Percentiles rank a stretch among this genome's conserved stretches.
Evolutionary conservation across 2,113 vertebrate species (phyloP).

Genomic region (Taxidea taxus): DNA sequence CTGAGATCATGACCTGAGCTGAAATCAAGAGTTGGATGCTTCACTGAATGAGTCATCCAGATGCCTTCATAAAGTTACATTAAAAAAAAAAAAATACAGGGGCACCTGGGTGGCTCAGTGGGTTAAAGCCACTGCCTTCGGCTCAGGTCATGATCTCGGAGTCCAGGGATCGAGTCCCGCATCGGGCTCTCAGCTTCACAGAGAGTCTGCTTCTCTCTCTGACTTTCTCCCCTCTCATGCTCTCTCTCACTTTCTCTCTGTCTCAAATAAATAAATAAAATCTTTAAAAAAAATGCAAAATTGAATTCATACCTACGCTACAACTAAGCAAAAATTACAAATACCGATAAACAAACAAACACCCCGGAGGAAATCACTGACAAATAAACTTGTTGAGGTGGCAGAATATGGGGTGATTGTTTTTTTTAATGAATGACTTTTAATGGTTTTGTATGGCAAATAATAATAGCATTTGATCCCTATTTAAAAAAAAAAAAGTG

Average conservation of each 20-base stretch:
- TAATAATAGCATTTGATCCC: not conserved
- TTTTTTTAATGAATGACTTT: not conserved
- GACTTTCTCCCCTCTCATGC: too few species aligned
- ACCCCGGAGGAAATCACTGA: not conserved
- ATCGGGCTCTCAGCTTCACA: too few species aligned
- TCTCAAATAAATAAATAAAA: too few species aligned
- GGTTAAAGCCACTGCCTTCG: too few species aligned
- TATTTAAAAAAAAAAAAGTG: not conserved
- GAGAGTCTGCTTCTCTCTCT: too few species aligned
- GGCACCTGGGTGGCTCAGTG: too few species aligned
- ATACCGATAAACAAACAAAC: not conserved
- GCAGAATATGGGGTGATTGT: not conserved
- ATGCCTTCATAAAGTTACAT: too few species aligned
- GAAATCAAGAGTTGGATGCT: not conserved
- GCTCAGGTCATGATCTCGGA: too few species aligned
- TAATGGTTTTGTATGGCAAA: not conserved
- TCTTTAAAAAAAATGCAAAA: constrained; percentile 29
- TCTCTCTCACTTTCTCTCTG: too few species aligned
- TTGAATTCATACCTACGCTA: not conserved
- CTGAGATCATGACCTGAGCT: not conserved
- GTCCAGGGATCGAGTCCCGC: too few species aligned
- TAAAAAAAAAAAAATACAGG: not conserved
- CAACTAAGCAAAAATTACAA: not conserved
- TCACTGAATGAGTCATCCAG: too few species aligned
- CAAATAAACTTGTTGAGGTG: not conserved